A percentile compares a stretch with the other conserved stretches of the same genome.
These are phyloP conservation scores for Rhabdophis nuchalis DNA, from an alignment of 2,797 vertebrate species.

Conservation along the genomic window DNA sequence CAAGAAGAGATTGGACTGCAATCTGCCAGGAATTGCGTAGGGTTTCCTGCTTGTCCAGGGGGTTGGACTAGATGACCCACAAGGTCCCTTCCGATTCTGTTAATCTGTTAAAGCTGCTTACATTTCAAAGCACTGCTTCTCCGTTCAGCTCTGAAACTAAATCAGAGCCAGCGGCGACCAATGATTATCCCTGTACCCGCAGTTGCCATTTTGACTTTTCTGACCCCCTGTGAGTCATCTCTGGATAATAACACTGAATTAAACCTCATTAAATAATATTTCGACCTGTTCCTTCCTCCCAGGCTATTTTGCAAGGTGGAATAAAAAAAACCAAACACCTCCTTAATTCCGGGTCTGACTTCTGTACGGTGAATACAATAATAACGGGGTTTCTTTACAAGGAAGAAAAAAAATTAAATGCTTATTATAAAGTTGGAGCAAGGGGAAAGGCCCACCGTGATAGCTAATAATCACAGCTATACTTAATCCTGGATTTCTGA, in stretches of 20 bases:
- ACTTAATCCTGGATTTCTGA: neutral
- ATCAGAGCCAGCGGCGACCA: neutral
- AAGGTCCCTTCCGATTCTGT: too few relatives aligned
- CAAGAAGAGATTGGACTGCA: too few relatives aligned
- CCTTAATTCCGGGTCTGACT: neutral
- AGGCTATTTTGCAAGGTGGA: neutral
- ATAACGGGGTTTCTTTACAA: neutral
- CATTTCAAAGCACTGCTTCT: neutral
- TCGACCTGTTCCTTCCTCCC: neutral
- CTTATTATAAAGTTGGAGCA: neutral
- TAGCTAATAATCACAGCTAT: neutral
- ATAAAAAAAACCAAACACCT: neutral
- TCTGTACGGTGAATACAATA: neutral
- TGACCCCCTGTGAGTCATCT: neutral
- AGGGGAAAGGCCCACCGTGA: neutral
- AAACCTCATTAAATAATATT: neutral
- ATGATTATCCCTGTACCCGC: neutral
- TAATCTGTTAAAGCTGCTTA: neutral
- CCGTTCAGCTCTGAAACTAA: neutral
- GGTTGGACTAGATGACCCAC: too few relatives aligned
- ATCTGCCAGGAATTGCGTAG: too few relatives aligned
- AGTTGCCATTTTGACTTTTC: neutral
- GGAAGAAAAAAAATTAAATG: neutral
- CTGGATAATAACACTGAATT: neutral
- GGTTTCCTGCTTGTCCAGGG: too few relatives aligned